phyloP scores from a whole-genome alignment of 53 echinoderm and acorn worm genomes.

The Henricia sp. region DNA sequence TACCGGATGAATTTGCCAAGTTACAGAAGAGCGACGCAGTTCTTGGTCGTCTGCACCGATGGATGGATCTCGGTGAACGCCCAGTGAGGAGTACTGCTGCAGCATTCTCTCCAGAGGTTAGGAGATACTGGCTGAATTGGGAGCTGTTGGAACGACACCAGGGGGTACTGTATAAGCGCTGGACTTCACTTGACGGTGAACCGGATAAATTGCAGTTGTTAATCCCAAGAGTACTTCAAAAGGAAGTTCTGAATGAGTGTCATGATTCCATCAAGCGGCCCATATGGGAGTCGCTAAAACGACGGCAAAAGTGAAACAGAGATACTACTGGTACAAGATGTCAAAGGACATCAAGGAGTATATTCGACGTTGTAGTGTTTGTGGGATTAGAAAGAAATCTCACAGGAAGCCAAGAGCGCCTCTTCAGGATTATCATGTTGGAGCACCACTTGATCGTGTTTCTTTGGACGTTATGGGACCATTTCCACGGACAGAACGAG shows the following conservation, averaged over 20 bases:
- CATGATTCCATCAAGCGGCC: constrained; percentile 35
- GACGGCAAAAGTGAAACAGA: constrained; percentile 11
- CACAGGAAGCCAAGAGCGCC: constrained; percentile 4
- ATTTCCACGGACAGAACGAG: constrained; percentile 19
- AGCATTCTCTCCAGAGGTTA: constrained; percentile 29
- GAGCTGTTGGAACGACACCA: constrained; percentile 4
- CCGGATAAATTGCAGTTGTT: background rate
- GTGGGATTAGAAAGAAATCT: constrained; percentile 50
- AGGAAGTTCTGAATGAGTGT: constrained; percentile 21
- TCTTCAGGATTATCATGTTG: constrained; percentile 24
- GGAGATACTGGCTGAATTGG: constrained; percentile 19
- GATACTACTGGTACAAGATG: constrained; percentile 66
- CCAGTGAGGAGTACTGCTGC: constrained; percentile 23
- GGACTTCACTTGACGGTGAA: background rate
- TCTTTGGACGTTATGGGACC: constrained; percentile 56
- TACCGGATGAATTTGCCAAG: constrained; percentile 14
- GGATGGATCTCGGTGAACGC: constrained; percentile 2
- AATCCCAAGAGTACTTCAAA: constrained; percentile 14
- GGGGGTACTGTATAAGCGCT: constrained; percentile 33
- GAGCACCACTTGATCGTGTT: constrained; percentile 54
- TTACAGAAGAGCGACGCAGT: constrained; percentile 8
- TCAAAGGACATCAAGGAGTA: constrained; percentile 31
- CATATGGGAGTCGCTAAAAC: constrained; percentile 53
- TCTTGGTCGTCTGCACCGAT: background rate
- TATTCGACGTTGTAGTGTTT: constrained; percentile 40